These are phyloP conservation scores for Drosophila prosaltans DNA, from an alignment of 1,140 invertebrate species.

Conservation along the genomic window DNA sequence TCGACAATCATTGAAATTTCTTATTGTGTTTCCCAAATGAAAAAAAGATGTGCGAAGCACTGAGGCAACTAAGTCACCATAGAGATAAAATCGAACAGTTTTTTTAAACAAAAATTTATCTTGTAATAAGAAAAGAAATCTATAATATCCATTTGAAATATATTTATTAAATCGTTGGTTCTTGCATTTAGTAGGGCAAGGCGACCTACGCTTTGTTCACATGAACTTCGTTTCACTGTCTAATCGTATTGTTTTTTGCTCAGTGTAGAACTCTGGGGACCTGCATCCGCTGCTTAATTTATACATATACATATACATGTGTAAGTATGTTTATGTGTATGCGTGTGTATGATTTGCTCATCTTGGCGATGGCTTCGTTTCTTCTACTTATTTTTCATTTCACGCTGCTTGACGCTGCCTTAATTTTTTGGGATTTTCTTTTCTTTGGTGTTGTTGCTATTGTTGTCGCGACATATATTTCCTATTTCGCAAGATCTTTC, in stretches of 20 bases:
- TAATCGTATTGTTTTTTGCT: not conserved
- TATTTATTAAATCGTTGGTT: too few species aligned
- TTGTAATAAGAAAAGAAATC: too few species aligned
- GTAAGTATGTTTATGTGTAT: too few species aligned
- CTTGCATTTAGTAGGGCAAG: too few species aligned
- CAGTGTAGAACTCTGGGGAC: conserved; percentile 4
- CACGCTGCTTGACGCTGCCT: conserved; percentile 61
- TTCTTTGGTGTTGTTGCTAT: conserved; percentile 45
- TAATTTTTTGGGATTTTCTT: conserved; percentile 60
- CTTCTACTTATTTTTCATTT: conserved; percentile 50
- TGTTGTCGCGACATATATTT: conserved; percentile 41
- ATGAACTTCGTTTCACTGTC: not conserved
- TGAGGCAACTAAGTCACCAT: too few species aligned
- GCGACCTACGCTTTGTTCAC: too few species aligned
- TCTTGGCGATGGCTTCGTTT: conserved; percentile 44
- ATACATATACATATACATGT: not conserved
- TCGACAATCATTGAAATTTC: not conserved
- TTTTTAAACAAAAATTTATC: too few species aligned
- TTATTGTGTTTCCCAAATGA: too few species aligned
- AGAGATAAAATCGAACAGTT: too few species aligned
- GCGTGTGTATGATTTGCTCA: conserved; percentile 23
- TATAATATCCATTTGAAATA: too few species aligned
- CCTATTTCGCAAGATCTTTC: conserved; percentile 64
- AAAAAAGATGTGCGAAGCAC: too few species aligned
- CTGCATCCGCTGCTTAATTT: conserved; percentile 24